Evolutionary conservation across 2,888 invertebrate genomes (phyloP).

Genomic region (Pollenia angustigena): DNA sequence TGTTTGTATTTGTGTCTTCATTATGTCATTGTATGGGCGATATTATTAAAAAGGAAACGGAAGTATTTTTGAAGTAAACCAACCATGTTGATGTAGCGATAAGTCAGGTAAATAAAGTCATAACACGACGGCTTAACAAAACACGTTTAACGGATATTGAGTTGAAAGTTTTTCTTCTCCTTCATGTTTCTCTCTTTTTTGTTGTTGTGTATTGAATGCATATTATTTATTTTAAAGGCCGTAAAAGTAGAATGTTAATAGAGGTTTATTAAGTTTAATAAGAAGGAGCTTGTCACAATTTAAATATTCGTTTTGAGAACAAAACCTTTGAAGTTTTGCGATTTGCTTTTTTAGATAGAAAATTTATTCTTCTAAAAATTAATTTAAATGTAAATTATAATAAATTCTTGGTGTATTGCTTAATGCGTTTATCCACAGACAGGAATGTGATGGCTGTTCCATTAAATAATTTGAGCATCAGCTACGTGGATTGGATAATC

Average conservation of each 20-base stretch:
- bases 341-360: too few relatives aligned
- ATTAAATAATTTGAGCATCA: too few relatives aligned
- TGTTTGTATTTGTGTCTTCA: conserved; percentile 41
- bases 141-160: conserved; percentile 58
- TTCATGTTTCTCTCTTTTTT: not conserved
- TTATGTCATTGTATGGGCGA: conserved; percentile 37
- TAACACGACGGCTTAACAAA: conserved; percentile 59
- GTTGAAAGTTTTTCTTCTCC: conserved; percentile 33
- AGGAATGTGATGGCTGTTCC: too few relatives aligned
- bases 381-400: too few relatives aligned
- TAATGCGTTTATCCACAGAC: too few relatives aligned
- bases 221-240: conserved; percentile 23
- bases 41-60: conserved; percentile 72
- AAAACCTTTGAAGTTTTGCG: too few relatives aligned
- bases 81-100: conserved; percentile 71
- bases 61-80: conserved; percentile 72
- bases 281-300: too few relatives aligned
- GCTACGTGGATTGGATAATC: too few relatives aligned
- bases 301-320: too few relatives aligned
- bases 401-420: too few relatives aligned
- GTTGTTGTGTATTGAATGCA: conserved; percentile 24
- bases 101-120: conserved; percentile 73
- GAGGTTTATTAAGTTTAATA: too few relatives aligned
- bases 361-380: too few relatives aligned
- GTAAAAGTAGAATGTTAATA: not conserved